Base-by-base conservation (phyloP, 2,888 invertebrate species). In the Cerceris ruficornis region DNA sequence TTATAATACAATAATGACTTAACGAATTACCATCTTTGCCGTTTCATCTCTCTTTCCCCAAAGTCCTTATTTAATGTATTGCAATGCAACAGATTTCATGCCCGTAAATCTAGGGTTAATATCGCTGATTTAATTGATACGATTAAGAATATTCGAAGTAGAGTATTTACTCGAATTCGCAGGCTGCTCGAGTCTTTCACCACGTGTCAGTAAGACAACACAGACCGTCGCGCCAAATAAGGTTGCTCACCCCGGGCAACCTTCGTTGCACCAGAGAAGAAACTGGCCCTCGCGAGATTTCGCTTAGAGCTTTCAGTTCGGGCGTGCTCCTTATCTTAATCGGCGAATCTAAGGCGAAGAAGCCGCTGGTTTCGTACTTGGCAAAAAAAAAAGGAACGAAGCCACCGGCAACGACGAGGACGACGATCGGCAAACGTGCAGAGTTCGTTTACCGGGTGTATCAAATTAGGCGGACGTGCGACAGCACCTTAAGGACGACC, bases 191-290 rank as follows among this genome's bases (percentile, higher is more conserved):
- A 68, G 9, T n/a, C 57, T 74, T 59, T 84, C 75, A 77, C 77
- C 75, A 70, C 28, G 41, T 15, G 66, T 76, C 64, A 69, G 73
- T 60, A 75, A 68, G 65, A 46, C 76, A 46, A 61, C 78, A 61
- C 78, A 57, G 60, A 64, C 72, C 62, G 76, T 68, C 81, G 71
- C 75, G 79, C 86, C 88, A 87, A 90, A 90, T 88, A 90, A 87
- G 90, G 87, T 88, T 85, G 74, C 86, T 88, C 86, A 86, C 88
- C 87, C 85, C 84, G 66, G 68, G 52, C 74, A 81, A 77, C 60
- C 85, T 82, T 75, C 65, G 77, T 62, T 50, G 70, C 41, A 13
- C 69, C 66, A 60, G 59, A 60, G 43, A 64, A 70, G 61, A 62
- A 78, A 68, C 75, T 79, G 81, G 81, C 75, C 77, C 78, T 82